Evolutionary conservation across 2,888 invertebrate species (phyloP).

Genomic region (Xestia ashworthii): DNA sequence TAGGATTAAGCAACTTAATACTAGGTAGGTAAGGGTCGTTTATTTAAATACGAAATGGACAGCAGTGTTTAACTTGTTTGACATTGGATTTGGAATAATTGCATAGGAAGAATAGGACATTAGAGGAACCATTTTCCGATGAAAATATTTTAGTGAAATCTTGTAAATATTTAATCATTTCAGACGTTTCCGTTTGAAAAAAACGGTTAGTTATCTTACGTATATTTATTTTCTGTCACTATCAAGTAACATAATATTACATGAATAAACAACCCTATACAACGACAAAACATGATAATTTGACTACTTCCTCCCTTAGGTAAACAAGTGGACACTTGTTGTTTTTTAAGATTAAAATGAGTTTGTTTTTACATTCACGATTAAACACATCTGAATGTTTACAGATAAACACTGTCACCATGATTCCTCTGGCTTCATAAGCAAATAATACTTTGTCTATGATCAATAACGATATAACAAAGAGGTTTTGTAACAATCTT

Average conservation of each 20-base stretch:
- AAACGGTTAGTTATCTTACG: constrained; percentile 32
- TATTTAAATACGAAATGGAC: constrained; percentile 33
- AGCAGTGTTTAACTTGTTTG: background rate
- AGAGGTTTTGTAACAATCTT: constrained; percentile 40
- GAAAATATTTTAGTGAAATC: background rate
- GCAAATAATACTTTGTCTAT: constrained; percentile 45
- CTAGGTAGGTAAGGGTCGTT: constrained; percentile 17
- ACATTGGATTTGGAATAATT: background rate
- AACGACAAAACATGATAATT: constrained; percentile 35
- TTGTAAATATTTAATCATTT: constrained; percentile 29
- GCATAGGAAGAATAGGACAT: background rate
- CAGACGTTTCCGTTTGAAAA: constrained; percentile 20
- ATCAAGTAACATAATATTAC: constrained; percentile 1
- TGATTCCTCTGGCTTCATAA: constrained; percentile 63
- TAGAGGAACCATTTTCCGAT: constrained; percentile 18
- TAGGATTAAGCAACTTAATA: constrained; percentile 42
- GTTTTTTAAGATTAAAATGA: constrained; percentile 28
- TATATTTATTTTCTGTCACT: constrained; percentile 27
- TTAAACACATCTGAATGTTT: constrained; percentile 20
- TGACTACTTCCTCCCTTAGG: constrained; percentile 24
- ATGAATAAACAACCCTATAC: constrained; percentile 20
- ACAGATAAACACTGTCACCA: constrained; percentile 16
- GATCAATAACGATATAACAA: constrained; percentile 30
- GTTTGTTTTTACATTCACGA: constrained; percentile 14
- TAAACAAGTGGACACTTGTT: constrained; percentile 26